Conservation (phyloP, 2,888 invertebrate genomes). For the Conomelus anceps region DNA sequence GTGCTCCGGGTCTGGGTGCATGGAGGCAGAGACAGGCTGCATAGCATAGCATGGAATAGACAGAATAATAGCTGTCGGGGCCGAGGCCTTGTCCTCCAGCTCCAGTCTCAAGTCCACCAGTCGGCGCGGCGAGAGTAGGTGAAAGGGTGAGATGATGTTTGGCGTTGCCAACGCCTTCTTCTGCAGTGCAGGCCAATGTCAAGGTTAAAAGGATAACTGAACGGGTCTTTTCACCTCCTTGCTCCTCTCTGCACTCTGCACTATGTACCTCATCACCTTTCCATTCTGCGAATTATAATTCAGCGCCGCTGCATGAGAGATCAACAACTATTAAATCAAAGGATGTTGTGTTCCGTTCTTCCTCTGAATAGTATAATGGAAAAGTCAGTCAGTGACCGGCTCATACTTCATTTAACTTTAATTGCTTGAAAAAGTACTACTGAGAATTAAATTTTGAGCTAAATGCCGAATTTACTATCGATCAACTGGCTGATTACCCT, state of each 20-base stretch:
- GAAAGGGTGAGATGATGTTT: not conserved
- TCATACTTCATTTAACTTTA: too few relatives aligned
- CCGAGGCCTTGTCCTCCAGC: not conserved
- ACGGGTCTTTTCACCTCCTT: not conserved
- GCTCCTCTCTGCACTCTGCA: not conserved
- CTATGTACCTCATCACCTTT: not conserved
- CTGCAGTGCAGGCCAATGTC: not conserved
- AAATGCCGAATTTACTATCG: too few relatives aligned
- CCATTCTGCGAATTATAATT: not conserved
- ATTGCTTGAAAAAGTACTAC: too few relatives aligned
- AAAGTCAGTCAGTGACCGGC: too few relatives aligned
- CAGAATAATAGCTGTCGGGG: not conserved
- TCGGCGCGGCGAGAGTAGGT: not conserved
- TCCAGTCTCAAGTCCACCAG: too few relatives aligned
- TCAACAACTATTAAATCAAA: not conserved
- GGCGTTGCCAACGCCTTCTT: not conserved
- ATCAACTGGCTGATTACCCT: too few relatives aligned
- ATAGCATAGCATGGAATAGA: too few relatives aligned
- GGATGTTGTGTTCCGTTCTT: too few relatives aligned
- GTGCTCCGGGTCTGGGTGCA: too few relatives aligned
- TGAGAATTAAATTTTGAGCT: too few relatives aligned
- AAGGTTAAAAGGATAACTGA: not conserved
- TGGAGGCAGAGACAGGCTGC: too few relatives aligned
- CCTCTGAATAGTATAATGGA: too few relatives aligned
- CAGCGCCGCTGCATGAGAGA: not conserved